Evolutionary conservation across 2,113 vertebrate species (phyloP), one percentile per base, ranked within the genome.

Genomic region (Heteronetta atricapilla): DNA sequence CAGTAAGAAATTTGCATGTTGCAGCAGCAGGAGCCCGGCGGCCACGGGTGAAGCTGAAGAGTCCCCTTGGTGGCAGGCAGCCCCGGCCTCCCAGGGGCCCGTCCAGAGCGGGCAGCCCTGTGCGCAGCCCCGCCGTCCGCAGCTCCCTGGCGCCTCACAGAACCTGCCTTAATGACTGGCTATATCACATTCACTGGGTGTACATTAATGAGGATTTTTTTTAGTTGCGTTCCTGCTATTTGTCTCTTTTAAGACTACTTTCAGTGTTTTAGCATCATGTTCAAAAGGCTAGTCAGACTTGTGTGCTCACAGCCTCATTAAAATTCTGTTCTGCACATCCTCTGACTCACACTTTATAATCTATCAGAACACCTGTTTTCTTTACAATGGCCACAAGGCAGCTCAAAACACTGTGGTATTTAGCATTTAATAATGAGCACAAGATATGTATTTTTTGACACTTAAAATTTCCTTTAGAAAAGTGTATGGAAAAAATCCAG

Each of bases 321-420:
- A 98, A 97, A 98, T 98, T 98, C 98, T 97, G 96, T 97, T 97
- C 98, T 89, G 93, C 98, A 97, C 97, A 95, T 98, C 98, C 98
- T 98, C 98, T 98, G 98, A 98, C 98, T 98, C 97, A 97, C 98
- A 97, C 98, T 98, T 98, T 97, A 98, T 98, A 98, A 98, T 98
- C 98, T 98, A 98, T 98, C 97, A 97, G 98, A 98, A 98, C 98
- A 98, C 98, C 98, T 98, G 98, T 98, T 98, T 98, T 98, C 98
- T 98, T 98, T 98, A 98, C 98, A 98, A 98, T 98, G 97, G 98
- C 98, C 98, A 98, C 97, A 96, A 98, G 98, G 98, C 98, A 98
- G 97, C 98, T 98, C 98, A 98, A 98, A 98, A 98, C 98, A 98
- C 98, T 98, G 96, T 98, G 98, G 97, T 98, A 98, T 98, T 98